Evolutionary conservation across 2,888 invertebrate species (phyloP), one percentile per base, ranked within the genome.

Genomic region (Mimumesa dahlbomi): DNA sequence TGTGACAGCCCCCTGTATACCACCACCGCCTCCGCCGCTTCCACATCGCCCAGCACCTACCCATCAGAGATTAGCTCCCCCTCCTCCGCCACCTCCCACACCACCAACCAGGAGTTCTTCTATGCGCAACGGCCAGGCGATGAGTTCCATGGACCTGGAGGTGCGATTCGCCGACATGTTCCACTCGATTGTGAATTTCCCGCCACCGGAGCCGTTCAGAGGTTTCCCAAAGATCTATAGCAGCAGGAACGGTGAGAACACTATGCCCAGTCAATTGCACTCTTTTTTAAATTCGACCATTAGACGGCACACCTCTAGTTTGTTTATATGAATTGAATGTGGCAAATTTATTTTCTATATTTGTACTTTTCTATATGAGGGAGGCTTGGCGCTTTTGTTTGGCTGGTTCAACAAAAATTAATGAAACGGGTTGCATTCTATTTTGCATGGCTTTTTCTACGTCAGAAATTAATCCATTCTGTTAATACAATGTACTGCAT

Each of bases 201-300:
- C 95, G 6, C 90, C 90, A 19, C 95, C 96, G 7, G 93, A 93
- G 79, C 92, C 92, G 63, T 95, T 94, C 90, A 90, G 91, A 77
- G 92, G 93, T 81, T 90, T 94, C 83, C 89, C 91, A 38, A 95
- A 95, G 89, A 91, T 93, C 50, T 94, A 94, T 91, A 93, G 92
- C 90, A 93, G 93, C 89, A 92, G 92, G 89, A 91, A 91, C 88
- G 92, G 92, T 92, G 86, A 89, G 90, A 77, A 48, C 21, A 29
- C 67, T 11, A 29, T 16, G 1, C 7, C 19, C 14, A 49, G 13
- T 38, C 45, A 18, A 2, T 45, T 11, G 18, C 29, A 46, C 14
- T 52, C 29, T 11, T 56, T 54, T n/a, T 14, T 48, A 3, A 54
- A 65, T 22, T 22, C 50, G 34, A 36, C 36, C 7, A 61, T 74